These are phyloP conservation scores for Idaea dimidiata DNA, from an alignment of 2,888 invertebrate species.

Conservation along the genomic window DNA sequence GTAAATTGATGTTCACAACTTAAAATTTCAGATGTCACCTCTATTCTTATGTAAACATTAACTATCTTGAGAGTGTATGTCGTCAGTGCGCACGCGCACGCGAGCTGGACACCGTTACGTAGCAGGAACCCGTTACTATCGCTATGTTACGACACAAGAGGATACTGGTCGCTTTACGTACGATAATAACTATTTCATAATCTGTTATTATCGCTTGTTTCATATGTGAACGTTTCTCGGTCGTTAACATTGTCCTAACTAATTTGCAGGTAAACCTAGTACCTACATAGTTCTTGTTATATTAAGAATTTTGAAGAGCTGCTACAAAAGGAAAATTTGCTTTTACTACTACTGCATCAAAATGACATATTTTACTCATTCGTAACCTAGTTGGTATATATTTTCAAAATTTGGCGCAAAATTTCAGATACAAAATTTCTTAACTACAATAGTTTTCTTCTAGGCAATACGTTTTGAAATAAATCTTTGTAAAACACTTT, in stretches of 20 bases:
- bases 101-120: slow-evolving; percentile 11
- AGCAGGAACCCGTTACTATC: slow-evolving; percentile 12
- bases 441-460: no score
- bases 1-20: no score
- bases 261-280: background rate
- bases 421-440: no score
- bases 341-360: no score
- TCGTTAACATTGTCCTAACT: background rate
- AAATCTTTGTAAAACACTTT: no score
- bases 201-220: background rate
- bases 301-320: no score
- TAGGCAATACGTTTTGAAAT: no score
- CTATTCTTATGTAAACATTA: background rate
- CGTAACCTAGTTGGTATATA: no score
- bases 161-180: background rate
- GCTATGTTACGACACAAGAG: background rate
- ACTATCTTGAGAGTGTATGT: background rate
- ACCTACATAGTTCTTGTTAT: background rate
- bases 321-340: no score
- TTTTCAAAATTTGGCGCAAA: no score
- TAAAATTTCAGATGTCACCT: no score
- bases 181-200: slow-evolving; percentile 18
- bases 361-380: no score
- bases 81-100: slow-evolving; percentile 10
- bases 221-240: background rate